Base-by-base conservation (phyloP, 2,113 vertebrate genomes). In the Paramormyrops kingsleyae region DNA sequence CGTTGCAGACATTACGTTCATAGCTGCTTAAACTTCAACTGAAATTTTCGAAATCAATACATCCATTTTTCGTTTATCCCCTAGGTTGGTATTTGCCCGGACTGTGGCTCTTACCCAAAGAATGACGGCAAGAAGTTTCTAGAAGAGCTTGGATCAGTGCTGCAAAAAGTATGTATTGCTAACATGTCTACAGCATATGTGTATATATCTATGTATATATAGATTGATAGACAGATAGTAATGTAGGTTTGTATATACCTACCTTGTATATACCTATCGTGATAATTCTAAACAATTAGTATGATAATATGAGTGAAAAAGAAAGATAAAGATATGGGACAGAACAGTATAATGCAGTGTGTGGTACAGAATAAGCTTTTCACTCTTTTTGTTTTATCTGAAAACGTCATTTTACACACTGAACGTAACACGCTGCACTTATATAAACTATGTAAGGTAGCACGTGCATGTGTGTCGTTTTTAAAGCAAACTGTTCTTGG, bases 101-200 rank as follows among this genome's bases (percentile, higher is more conserved):
- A 19, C 4, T 96, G 95, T 17, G 0, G 46, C 1, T 90, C 90
- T 0, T 91, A 95, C 85, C 92, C 92, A 0, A 90, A 80, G 90
- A 90, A 70, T 27, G 87, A 44, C 6, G 84, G 39, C 10, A 4
- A 1, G 0, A 88, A 70, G 31, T 96, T 95, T 62, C 39, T 95
- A 21, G 1, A 49, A 21, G 90, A 93, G 46, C 90, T 96, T 44
- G 4, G 89, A 84, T 84, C 90, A 59, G 86, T 94, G 4, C 84
- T 96, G 88, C 92, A 95, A 88, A 94, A 19, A 94, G 96, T 96
- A 86, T 2, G 74, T 35, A 24, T 47, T 59, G n/a, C 42, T 91
- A 77, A 31, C 47, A 70, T n/a, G 39, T 47, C 12, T 24, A 19
- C 35, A 47, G 27, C 8, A n/a, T 70, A 47, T 70, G n/a, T 27